These are phyloP conservation scores for Spialia ferax DNA, from an alignment of 2,888 invertebrate genomes.

Conservation along the genomic window DNA sequence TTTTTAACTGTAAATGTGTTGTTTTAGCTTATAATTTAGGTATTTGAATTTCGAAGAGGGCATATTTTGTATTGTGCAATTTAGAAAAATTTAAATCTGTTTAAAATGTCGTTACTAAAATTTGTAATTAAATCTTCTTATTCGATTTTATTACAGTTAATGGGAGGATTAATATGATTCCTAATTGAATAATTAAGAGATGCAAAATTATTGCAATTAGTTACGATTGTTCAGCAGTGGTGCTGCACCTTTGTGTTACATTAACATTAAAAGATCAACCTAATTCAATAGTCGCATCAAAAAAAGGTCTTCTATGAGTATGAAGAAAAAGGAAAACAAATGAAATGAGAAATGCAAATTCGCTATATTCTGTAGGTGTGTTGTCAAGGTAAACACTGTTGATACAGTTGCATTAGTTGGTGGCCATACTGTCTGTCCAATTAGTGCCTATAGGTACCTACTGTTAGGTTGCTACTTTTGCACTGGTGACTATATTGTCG, in stretches of 20 bases:
- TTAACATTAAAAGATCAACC: too few species aligned
- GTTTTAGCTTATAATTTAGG: not conserved
- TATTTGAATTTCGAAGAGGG: not conserved
- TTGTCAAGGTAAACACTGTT: too few species aligned
- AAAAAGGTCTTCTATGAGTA: too few species aligned
- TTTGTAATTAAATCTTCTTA: not conserved
- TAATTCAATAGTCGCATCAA: too few species aligned
- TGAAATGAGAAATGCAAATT: too few species aligned
- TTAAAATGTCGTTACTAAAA: slow-evolving; percentile 9
- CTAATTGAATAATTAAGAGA: too few species aligned
- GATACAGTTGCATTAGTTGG: too few species aligned
- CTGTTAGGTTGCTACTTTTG: not conserved
- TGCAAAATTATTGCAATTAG: too few species aligned
- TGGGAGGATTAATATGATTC: not conserved
- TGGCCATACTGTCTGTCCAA: not conserved
- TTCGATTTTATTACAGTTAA: not conserved
- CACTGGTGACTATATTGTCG: not conserved
- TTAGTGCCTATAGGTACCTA: too few species aligned
- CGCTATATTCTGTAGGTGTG: too few species aligned
- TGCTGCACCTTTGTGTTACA: not conserved
- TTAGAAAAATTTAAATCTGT: slow-evolving; percentile 25
- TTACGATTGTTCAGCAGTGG: not conserved
- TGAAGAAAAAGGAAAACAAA: not conserved
- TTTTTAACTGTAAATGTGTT: slow-evolving; percentile 5
- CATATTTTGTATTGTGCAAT: slow-evolving; percentile 25